phyloP scores from a whole-genome alignment of 2,113 vertebrate species.

The Ochotona curzoniae region DNA sequence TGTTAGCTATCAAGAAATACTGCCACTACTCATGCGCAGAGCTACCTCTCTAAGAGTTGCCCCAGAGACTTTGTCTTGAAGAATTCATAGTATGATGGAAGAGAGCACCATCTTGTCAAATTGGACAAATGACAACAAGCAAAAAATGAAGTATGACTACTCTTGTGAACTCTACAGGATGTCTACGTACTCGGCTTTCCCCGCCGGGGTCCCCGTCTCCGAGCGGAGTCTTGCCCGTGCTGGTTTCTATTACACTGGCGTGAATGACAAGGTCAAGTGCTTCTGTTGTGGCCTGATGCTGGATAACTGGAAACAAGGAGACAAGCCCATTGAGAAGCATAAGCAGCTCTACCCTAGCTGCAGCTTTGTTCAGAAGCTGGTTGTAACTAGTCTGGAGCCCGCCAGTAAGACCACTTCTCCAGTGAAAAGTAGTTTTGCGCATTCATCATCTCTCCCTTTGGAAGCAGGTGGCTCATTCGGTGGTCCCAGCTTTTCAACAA shows the following conservation, averaged over 20 bases:
- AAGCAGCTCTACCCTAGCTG: constrained; percentile 93
- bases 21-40: constrained; percentile 85
- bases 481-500: constrained; percentile 87
- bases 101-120: constrained; percentile 88
- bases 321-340: constrained; percentile 94
- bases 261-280: constrained; percentile 94
- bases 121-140: constrained; percentile 86
- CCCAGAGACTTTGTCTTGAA: constrained; percentile 73
- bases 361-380: constrained; percentile 93
- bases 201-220: constrained; percentile 84
- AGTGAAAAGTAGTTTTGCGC: constrained; percentile 87
- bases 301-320: constrained; percentile 95
- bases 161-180: constrained; percentile 96
- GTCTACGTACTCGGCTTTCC: constrained; percentile 94
- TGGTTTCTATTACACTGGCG: constrained; percentile 96
- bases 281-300: constrained; percentile 93
- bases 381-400: constrained; percentile 92
- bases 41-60: constrained; percentile 91
- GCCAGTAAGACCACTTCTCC: constrained; percentile 90
- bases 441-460: constrained; percentile 84
- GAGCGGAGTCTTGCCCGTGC: constrained; percentile 96
- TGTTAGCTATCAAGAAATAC: constrained; percentile 68
- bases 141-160: constrained; percentile 92
- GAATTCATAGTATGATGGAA: constrained; percentile 91
- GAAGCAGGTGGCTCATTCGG: constrained; percentile 89